Evolutionary conservation across 2,888 invertebrate genomes (phyloP), one percentile per base, ranked within the genome.

Genomic region (Acholoe squamosa): DNA sequence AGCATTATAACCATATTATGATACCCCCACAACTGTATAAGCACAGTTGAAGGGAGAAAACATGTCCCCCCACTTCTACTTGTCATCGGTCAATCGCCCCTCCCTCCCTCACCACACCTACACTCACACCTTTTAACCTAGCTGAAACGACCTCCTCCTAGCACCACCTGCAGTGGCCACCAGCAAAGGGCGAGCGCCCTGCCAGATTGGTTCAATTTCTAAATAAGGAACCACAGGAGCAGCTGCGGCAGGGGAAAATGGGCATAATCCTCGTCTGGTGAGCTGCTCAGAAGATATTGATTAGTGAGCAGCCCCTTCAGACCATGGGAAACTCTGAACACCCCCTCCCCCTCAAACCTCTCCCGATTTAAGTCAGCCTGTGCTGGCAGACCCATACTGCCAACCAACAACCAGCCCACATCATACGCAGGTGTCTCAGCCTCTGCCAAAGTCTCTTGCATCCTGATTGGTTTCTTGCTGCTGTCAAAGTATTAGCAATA

Each of bases 221-320:
- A 86, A 86, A 86, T 86, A 86, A 86, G 86, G 54, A 86, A 86
- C 25, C 52, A 43, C 19, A 12, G 86, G 86, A 86, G 86, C 54
- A 86, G 54, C 86, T 54, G 86, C 22, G 86, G 52, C 12, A n/a
- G 22, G 86, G 28, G 52, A 22, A 86, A 86, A 86, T 86, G 28
- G 86, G 54, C 33, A 52, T 86, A 86, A 86, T 86, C 54, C 54
- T 31, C 28, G 86, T 54, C 54, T 19, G 80, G 22, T 52, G 86
- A 54, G 54, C 28, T 31, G 86, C 54, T 52, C 28, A 22, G 52
- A 25, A 25, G 54, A n/a, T 86, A 86, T 86, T 86, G 86, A 86
- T 86, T 86, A 28, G 86, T 61, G 76, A 14, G 31, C 76, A 76
- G 76, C n/a, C 19, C 61, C 61, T 61, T 19, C 61, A n/a, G 61